A percentile compares a stretch with the other conserved stretches of the same genome.
Conservation (phyloP, 2,888 invertebrate species). For the Neoascia interrupta region DNA sequence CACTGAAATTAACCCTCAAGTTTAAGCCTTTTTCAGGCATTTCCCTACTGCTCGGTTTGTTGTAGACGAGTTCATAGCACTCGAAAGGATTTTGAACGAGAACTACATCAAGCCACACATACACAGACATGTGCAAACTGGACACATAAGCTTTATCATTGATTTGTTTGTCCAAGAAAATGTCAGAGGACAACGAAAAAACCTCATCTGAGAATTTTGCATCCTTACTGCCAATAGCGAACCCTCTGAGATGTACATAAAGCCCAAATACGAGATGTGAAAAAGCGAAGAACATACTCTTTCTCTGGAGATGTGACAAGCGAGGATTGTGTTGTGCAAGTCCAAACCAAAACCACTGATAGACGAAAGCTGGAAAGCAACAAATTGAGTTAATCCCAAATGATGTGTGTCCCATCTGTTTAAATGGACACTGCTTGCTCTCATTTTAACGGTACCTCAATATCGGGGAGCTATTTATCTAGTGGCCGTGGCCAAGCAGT, state of each 20-base stretch:
- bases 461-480: constrained; percentile 56
- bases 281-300: constrained; percentile 5
- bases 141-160: constrained; percentile 39
- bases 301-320: constrained; percentile 29
- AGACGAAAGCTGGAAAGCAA: constrained; percentile 61
- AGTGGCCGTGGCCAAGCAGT: constrained; percentile 15
- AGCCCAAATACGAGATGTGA: no score
- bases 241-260: no score
- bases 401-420: constrained; percentile 69
- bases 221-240: no score
- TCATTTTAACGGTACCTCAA: constrained; percentile 9
- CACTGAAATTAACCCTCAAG: constrained; percentile 53
- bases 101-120: no score
- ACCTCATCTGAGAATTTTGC: no score
- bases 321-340: no score
- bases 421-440: constrained; percentile 54
- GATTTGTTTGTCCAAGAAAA: constrained; percentile 50
- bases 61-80: constrained; percentile 16
- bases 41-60: constrained; percentile 2
- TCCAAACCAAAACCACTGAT: constrained; percentile 49
- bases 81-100: constrained; percentile 33
- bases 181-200: constrained; percentile 38
- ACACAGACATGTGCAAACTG: constrained; percentile 37
- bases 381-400: constrained; percentile 70
- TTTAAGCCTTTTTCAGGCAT: constrained; percentile 1